Base-by-base conservation (phyloP, 2,797 vertebrate species). In the Enteromius anoplus region DNA sequence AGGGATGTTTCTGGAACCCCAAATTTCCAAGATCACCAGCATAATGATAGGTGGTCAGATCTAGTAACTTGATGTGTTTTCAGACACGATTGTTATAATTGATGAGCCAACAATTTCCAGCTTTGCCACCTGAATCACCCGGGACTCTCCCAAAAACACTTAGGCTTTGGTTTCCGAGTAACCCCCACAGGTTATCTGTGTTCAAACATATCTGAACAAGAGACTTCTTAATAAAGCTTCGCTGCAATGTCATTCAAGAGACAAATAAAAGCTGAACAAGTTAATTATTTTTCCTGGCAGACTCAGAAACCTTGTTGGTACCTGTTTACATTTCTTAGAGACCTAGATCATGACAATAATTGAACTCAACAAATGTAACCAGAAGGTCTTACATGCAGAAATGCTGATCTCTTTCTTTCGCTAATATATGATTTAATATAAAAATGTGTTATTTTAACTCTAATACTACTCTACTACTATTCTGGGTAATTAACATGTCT, bases 221-320 rank as follows among this genome's bases (percentile, higher is more conserved):
- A 53, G 34, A 21, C 12, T 64, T 0, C 5, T 26, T 73, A 69
- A 70, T 70, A 21, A 26, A 71, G 23, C 49, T 55, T 26, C 3
- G 12, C 66, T 45, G 34, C 26, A 23, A 49, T 19, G 2, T 81
- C 26, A 65, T 88, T 85, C 55, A 83, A 87, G 88, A 86, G 85
- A 88, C 85, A 90, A 92, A 58, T 14, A 75, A 53, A 66, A 47
- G 15, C 4, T 34, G 85, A 75, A 89, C 90, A 91, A 91, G 45
- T n/a, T 86, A 92, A 93, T 92, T 87, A 88, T 91, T 86, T 83
- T 85, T 86, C 89, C 85, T 81, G 29, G 78, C 26, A 73, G 82
- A 40, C 68, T 75, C 34, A 37, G 10, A 19, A 26, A 17, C 23
- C 2, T 79, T 69, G 77, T 53, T 23, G 17, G 0, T 21, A 42